Evolutionary conservation across 37 sponge, comb jelly and placozoan genomes (phyloP).

Genomic region (Bolinopsis microptera): DNA sequence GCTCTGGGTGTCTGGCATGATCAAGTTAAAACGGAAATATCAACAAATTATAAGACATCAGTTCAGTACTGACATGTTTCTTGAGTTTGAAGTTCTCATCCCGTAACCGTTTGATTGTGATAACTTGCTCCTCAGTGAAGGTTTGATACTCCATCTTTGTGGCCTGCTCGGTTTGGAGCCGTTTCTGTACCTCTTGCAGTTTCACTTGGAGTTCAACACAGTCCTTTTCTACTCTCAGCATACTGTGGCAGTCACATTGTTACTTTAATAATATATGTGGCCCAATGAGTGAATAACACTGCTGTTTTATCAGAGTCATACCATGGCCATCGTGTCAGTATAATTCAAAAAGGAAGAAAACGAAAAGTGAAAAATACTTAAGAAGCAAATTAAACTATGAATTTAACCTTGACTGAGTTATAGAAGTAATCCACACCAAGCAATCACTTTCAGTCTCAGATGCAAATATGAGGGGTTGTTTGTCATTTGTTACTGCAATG

Average conservation of each 20-base stretch:
- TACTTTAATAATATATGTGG: not conserved
- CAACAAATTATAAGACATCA: no score
- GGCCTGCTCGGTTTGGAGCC: not conserved
- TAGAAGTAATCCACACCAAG: not conserved
- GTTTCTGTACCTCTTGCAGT: conserved; percentile 17
- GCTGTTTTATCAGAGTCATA: no score
- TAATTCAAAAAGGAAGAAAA: no score
- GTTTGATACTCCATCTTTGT: conserved; percentile 5
- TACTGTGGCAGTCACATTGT: not conserved
- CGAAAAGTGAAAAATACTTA: no score
- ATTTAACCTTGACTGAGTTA: conserved; percentile 9
- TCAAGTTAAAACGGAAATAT: no score
- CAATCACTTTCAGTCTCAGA: not conserved
- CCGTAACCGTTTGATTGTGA: conserved; percentile 1
- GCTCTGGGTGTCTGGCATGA: no score
- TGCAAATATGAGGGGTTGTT: conserved; percentile 15
- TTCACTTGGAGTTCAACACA: not conserved
- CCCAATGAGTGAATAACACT: no score
- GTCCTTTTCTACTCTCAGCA: not conserved
- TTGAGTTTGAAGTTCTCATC: conserved; percentile 44
- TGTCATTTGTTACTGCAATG: not conserved
- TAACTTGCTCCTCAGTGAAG: conserved; percentile 30
- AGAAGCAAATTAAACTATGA: no score
- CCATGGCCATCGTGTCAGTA: no score
- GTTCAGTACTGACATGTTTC: conserved; percentile 23